Evolutionary conservation across 2,797 vertebrate genomes (phyloP).

Genomic region (Melanotaenia boesemani): DNA sequence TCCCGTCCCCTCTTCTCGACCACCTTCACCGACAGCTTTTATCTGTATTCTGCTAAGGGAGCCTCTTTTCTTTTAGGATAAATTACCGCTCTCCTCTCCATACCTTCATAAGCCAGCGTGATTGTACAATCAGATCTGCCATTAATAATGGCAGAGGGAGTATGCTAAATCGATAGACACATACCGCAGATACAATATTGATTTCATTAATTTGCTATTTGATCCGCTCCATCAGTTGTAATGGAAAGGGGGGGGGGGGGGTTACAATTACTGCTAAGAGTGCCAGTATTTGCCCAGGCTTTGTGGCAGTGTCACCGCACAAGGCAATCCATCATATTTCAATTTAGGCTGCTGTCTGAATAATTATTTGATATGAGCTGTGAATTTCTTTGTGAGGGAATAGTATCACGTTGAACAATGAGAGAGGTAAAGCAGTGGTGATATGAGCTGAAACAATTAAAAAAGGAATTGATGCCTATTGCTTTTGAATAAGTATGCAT

Average conservation of each 20-base stretch:
- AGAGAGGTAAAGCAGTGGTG: not conserved
- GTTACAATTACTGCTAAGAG: slow-evolving; percentile 37
- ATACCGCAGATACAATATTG: slow-evolving; percentile 65
- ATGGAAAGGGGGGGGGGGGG: slow-evolving; percentile 28
- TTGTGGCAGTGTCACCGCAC: slow-evolving; percentile 23
- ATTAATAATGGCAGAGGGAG: slow-evolving; percentile 47
- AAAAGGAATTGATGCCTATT: slow-evolving; percentile 7
- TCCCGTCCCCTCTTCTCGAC: not conserved
- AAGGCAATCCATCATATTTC: slow-evolving; percentile 48
- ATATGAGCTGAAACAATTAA: slow-evolving; percentile 28
- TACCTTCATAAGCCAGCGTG: slow-evolving; percentile 45
- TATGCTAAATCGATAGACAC: slow-evolving; percentile 67
- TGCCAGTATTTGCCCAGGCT: slow-evolving; percentile 20
- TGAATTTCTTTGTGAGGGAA: slow-evolving; percentile 18
- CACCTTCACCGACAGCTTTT: slow-evolving; percentile 42
- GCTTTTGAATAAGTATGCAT: slow-evolving; percentile 3
- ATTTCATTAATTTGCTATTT: slow-evolving; percentile 77
- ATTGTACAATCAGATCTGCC: slow-evolving; percentile 52
- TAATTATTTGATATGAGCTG: slow-evolving; percentile 51
- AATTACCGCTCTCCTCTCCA: slow-evolving; percentile 48
- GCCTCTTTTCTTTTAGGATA: slow-evolving; percentile 39
- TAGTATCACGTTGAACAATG: slow-evolving; percentile 24
- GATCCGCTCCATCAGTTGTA: slow-evolving; percentile 66
- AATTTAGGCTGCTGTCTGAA: slow-evolving; percentile 46
- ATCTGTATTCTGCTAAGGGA: slow-evolving; percentile 46